Percentiles rank a stretch among this genome's conserved stretches.
Evolutionary conservation across 2,888 invertebrate genomes (phyloP).

Genomic region (Polietes domitor): DNA sequence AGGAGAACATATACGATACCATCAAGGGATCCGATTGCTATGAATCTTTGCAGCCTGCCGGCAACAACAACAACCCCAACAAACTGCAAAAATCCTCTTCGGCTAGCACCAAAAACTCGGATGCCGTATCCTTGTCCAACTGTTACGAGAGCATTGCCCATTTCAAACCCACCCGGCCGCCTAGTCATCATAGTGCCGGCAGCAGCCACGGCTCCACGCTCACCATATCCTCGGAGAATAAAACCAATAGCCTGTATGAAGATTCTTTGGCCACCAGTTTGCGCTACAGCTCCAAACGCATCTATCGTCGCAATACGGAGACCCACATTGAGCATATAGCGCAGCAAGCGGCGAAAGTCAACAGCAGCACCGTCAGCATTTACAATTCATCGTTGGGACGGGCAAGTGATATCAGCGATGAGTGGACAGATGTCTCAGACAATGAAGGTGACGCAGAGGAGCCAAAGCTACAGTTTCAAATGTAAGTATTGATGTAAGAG

Average conservation of each 20-base stretch:
- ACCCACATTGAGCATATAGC: background rate
- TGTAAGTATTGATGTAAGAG: constrained; percentile 75
- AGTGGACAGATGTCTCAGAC: constrained; percentile 80
- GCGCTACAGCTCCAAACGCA: constrained; percentile 51
- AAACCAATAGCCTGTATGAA: constrained; percentile 80
- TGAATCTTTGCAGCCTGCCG: constrained; percentile 72
- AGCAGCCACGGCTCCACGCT: constrained; percentile 79
- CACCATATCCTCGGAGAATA: constrained; percentile 80
- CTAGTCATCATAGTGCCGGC: constrained; percentile 66
- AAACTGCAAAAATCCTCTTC: constrained; percentile 50
- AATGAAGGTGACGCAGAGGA: constrained; percentile 63
- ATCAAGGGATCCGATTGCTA: constrained; percentile 83
- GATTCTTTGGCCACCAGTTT: constrained; percentile 67
- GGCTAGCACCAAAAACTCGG: constrained; percentile 65
- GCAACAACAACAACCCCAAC: no score
- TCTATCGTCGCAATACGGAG: constrained; percentile 40
- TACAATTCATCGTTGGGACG: constrained; percentile 74
- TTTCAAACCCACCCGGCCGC: constrained; percentile 67
- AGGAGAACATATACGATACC: constrained; percentile 85
- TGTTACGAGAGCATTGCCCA: constrained; percentile 80
- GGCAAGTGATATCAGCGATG: constrained; percentile 79
- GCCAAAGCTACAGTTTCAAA: constrained; percentile 77
- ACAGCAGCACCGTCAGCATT: constrained; percentile 55
- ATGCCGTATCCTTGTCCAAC: constrained; percentile 77
- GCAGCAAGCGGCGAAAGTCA: background rate